These are phyloP conservation scores for Ara ararauna DNA, from an alignment of 2,797 vertebrate species.

Conservation along the genomic window DNA sequence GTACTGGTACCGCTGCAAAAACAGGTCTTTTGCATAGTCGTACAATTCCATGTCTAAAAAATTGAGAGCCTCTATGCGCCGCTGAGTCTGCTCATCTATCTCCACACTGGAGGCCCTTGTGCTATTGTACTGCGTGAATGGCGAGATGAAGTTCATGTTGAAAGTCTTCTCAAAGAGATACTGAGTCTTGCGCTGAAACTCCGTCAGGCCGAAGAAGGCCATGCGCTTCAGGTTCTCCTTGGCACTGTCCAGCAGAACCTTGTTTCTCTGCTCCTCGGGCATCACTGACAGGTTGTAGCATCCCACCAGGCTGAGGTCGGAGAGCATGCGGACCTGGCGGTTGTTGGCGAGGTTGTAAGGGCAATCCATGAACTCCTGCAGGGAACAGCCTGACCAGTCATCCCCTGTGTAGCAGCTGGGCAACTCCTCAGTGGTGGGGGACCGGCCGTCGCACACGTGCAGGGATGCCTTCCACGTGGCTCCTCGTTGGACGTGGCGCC, in stretches of 20 bases:
- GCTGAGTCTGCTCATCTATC: slow-evolving; percentile 86
- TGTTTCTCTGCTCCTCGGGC: slow-evolving; percentile 90
- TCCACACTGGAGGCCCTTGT: slow-evolving; percentile 93
- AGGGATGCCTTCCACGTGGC: slow-evolving; percentile 96
- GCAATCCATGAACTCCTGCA: slow-evolving; percentile 96
- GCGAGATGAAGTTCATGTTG: slow-evolving; percentile 93
- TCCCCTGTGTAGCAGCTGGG: slow-evolving; percentile 94
- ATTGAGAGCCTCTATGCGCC: slow-evolving; percentile 90
- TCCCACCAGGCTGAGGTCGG: slow-evolving; percentile 94
- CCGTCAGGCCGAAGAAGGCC: slow-evolving; percentile 96
- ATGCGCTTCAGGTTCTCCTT: slow-evolving; percentile 93
- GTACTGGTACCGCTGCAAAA: slow-evolving; percentile 94
- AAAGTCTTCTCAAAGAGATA: slow-evolving; percentile 97
- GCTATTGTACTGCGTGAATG: slow-evolving; percentile 95
- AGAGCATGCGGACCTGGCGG: slow-evolving; percentile 96
- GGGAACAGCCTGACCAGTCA: slow-evolving; percentile 94
- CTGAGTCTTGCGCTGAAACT: slow-evolving; percentile 97
- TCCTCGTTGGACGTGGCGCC: slow-evolving; percentile 96
- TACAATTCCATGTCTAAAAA: slow-evolving; percentile 95
- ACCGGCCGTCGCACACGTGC: slow-evolving; percentile 92
- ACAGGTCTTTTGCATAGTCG: slow-evolving; percentile 94
- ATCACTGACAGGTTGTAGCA: slow-evolving; percentile 96
- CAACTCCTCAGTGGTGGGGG: slow-evolving; percentile 91
- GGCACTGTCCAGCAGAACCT: slow-evolving; percentile 91
- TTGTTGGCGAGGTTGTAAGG: slow-evolving; percentile 97